Conservation (phyloP, 2,797 vertebrate genomes). For the Lepidocolaptes lacrymiger region DNA sequence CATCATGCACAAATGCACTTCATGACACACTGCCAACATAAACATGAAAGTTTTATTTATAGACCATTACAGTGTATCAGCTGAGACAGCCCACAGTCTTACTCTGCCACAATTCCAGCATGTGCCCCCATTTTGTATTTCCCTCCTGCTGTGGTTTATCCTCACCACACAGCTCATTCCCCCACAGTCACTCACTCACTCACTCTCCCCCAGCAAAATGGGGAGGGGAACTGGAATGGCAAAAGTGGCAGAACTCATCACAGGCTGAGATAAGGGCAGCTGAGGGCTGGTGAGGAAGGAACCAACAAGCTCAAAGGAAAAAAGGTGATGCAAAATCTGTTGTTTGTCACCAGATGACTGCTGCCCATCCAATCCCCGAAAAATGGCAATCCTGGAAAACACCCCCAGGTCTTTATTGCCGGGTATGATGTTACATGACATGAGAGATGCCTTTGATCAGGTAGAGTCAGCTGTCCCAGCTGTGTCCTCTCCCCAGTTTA, state of each 20-base stretch:
- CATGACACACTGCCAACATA: neutral
- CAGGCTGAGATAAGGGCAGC: neutral
- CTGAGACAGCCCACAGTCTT: neutral
- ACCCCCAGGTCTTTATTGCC: neutral
- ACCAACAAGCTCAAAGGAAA: neutral
- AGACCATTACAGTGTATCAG: neutral
- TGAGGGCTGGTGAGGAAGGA: neutral
- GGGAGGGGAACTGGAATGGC: neutral
- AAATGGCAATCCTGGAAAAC: neutral
- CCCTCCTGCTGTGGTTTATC: neutral
- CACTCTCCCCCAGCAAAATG: rapidly evolving
- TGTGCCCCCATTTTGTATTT: neutral
- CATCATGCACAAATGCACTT: neutral
- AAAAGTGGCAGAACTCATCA: neutral
- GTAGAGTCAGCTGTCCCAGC: neutral
- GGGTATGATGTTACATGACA: too few species aligned
- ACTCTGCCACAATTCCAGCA: neutral
- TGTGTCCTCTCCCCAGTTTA: neutral
- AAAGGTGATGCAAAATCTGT: neutral
- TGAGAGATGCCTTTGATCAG: neutral
- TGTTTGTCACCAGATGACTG: neutral
- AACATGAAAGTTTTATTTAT: neutral
- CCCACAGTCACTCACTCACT: neutral
- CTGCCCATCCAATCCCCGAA: neutral
- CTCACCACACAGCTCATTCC: neutral